These are phyloP conservation scores for Opisthocomus hoazin DNA, from an alignment of 2,113 vertebrate genomes.

Conservation along the genomic window DNA sequence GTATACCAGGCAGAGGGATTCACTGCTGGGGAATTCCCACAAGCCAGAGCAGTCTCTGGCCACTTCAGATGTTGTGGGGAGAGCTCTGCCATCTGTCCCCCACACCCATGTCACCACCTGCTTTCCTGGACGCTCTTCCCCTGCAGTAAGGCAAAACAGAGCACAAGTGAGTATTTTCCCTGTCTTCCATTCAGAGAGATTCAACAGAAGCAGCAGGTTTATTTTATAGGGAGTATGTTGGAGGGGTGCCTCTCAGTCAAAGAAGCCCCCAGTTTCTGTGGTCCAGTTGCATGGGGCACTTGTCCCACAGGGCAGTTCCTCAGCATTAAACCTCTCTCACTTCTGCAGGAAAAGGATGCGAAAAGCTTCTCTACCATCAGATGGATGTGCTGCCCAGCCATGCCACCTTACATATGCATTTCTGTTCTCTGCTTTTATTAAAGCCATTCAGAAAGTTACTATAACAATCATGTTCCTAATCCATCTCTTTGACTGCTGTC, in stretches of 20 bases:
- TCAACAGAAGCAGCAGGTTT: not conserved
- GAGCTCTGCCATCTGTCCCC: not conserved
- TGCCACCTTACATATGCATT: not conserved
- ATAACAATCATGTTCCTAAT: not conserved
- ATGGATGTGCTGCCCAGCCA: not conserved
- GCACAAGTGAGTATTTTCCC: not conserved
- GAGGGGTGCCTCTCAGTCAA: not conserved
- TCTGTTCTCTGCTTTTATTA: not conserved
- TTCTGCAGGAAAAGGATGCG: not conserved
- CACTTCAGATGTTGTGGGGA: not conserved
- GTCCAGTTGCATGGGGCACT: rapidly evolving
- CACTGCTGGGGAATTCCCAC: not conserved
- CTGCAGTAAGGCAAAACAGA: not conserved
- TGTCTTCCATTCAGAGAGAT: not conserved
- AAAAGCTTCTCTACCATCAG: not conserved
- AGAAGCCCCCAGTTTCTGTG: not conserved
- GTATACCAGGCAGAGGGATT: not conserved
- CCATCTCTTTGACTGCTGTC: not conserved
- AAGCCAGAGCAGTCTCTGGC: not conserved
- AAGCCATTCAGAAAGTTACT: not conserved
- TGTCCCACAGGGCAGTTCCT: not conserved
- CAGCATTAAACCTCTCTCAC: not conserved
- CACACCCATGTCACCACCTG: not conserved
- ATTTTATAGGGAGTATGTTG: not conserved
- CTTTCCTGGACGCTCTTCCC: not conserved